Percentiles rank a stretch among this genome's conserved stretches.
Evolutionary conservation across 23 tunicate species (phyloP).

Genomic region (Ascidia mentula): DNA sequence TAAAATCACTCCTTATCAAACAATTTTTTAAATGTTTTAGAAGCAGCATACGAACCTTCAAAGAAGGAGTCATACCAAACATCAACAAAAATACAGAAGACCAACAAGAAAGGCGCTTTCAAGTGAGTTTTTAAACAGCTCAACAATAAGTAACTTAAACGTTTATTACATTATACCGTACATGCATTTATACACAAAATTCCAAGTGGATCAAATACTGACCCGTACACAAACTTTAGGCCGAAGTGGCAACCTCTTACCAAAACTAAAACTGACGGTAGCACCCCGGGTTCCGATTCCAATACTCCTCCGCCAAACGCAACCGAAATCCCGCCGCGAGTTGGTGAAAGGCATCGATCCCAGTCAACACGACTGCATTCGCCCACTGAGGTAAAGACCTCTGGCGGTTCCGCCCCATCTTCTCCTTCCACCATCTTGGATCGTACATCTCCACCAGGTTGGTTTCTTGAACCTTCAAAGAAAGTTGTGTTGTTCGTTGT

Average conservation of each 20-base stretch:
- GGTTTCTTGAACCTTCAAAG: no score
- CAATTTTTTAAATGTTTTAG: constrained; percentile 11
- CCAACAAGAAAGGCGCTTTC: constrained; percentile 26
- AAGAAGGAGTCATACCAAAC: constrained; percentile 22
- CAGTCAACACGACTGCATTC: not conserved
- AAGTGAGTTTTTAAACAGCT: constrained; percentile 3
- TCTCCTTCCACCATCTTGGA: constrained; percentile 27
- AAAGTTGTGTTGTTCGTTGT: no score
- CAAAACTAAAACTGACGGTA: constrained; percentile 21
- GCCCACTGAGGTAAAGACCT: not conserved
- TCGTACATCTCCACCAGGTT: constrained; percentile 21
- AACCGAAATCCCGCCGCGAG: not conserved
- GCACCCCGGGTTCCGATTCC: not conserved
- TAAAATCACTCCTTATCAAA: not conserved
- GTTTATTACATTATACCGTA: no score
- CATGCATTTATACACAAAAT: no score
- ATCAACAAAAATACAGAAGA: constrained; percentile 23
- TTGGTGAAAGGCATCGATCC: not conserved
- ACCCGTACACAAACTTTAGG: not conserved
- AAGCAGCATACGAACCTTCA: constrained; percentile 28
- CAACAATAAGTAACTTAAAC: not conserved
- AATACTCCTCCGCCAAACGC: not conserved
- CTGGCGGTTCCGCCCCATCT: constrained; percentile 5
- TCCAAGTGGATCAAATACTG: not conserved
- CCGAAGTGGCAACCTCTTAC: constrained; percentile 35